Evolutionary conservation across 2,113 vertebrate genomes (phyloP).

Genomic region (Pteruthius melanotis): DNA sequence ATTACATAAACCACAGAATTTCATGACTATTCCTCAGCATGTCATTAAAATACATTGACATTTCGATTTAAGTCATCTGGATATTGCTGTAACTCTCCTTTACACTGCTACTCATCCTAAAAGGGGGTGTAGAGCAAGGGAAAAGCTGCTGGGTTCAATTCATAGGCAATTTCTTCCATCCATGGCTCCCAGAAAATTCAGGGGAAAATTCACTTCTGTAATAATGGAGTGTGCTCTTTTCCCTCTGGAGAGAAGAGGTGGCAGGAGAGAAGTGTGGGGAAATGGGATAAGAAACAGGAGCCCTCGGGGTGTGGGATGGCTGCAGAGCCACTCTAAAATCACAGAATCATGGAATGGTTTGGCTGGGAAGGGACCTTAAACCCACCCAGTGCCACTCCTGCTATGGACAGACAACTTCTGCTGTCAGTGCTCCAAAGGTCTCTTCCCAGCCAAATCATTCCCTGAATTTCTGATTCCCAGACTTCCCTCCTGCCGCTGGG

Average conservation of each 20-base stretch:
- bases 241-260: neutral
- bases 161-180: rapidly evolving
- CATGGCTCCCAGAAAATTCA: neutral
- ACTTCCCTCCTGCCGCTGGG: neutral
- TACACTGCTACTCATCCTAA: neutral
- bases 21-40: neutral
- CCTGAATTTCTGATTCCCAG: neutral
- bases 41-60: neutral
- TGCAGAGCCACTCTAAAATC: neutral
- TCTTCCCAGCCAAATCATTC: neutral
- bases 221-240: neutral
- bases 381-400: neutral
- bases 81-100: neutral
- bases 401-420: neutral
- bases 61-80: neutral
- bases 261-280: neutral
- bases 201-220: neutral
- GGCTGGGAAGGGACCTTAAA: neutral
- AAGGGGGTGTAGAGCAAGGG: neutral
- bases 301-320: neutral
- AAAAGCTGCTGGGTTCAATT: neutral
- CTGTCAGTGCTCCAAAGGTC: neutral
- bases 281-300: neutral
- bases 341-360: rapidly evolving
- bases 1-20: neutral